Evolutionary conservation across 2,113 vertebrate genomes (phyloP).

Genomic region (Alexandromys fortis): DNA sequence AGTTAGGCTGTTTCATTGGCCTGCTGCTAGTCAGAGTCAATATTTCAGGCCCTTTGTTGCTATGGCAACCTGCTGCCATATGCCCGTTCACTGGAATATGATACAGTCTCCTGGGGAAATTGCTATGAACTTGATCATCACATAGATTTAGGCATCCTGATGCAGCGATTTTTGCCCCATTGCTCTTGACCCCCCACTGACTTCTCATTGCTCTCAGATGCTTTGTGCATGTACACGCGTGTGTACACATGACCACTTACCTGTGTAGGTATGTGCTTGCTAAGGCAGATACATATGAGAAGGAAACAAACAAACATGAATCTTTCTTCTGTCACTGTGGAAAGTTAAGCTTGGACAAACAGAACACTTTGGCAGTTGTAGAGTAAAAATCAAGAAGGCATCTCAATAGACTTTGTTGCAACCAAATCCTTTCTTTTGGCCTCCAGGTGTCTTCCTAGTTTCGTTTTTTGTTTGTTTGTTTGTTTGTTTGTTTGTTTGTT

Average conservation of each 20-base stretch:
- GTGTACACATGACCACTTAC: rapidly evolving
- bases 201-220: neutral
- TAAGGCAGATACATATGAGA: neutral
- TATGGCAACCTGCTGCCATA: conserved; percentile 84
- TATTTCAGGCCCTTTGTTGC: conserved; percentile 85
- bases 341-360: neutral
- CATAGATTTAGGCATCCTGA: conserved; percentile 55
- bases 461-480: conserved; percentile 20
- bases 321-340: conserved; percentile 42
- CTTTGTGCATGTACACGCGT: rapidly evolving
- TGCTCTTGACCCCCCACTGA: neutral
- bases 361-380: conserved; percentile 39
- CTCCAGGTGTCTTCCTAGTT: conserved; percentile 11
- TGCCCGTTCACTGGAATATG: conserved; percentile 80
- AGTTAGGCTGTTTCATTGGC: conserved; percentile 86
- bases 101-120: conserved; percentile 80
- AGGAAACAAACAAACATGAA: neutral
- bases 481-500: neutral
- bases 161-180: conserved; percentile 50
- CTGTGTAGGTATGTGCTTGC: neutral
- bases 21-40: conserved; percentile 85
- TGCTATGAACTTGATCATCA: conserved; percentile 75
- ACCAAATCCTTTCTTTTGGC: neutral
- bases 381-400: conserved; percentile 47
- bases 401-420: conserved; percentile 36